Base-by-base conservation (phyloP, 2,797 vertebrate genomes). In the Denticeps clupeoides region DNA sequence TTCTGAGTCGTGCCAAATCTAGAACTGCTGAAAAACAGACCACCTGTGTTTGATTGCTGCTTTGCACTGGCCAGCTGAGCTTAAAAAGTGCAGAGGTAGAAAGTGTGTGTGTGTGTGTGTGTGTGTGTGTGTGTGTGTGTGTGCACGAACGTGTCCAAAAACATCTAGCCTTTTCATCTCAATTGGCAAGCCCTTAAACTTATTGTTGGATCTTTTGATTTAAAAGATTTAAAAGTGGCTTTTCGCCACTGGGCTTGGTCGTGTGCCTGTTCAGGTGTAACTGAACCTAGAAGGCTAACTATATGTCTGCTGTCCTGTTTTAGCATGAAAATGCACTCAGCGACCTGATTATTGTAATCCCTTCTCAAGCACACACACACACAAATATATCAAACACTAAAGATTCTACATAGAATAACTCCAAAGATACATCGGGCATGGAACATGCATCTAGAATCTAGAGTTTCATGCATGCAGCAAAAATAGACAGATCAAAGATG, bases 1-100 rank as follows among this genome's bases (percentile, higher is more conserved):
- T n/a, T n/a, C n/a, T n/a, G n/a, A n/a, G n/a, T n/a, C n/a, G n/a
- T 59, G 72, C 75, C 77, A 78, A 66, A 70, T n/a, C n/a, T n/a
- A n/a, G 53, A 47, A 73, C 71, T 59, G 49, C 65, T 59, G 53
- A 64, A 64, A 70, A 71, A 76, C 67, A 68, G 71, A 70, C 77
- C 78, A 78, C 72, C 74, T 79, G 78, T 46, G 58, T 80, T 77
- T 78, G 73, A 77, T 77, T 71, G n/a, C n/a, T n/a, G n/a, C n/a
- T n/a, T n/a, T n/a, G 69, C 64, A 67, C 72, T 79, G 74, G 75
- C 70, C 18, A 53, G 51, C 52, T 23, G 51, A 52, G 61, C 45
- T 59, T 3, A 31, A 29, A 35, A 42, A 61, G 51, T 71, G 60
- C 69, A 42, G 1, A 59, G 69, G 65, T 70, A 59, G 53, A 68